Evolutionary conservation across 2,797 vertebrate genomes (phyloP).

Genomic region (Enteromius mattozi): DNA sequence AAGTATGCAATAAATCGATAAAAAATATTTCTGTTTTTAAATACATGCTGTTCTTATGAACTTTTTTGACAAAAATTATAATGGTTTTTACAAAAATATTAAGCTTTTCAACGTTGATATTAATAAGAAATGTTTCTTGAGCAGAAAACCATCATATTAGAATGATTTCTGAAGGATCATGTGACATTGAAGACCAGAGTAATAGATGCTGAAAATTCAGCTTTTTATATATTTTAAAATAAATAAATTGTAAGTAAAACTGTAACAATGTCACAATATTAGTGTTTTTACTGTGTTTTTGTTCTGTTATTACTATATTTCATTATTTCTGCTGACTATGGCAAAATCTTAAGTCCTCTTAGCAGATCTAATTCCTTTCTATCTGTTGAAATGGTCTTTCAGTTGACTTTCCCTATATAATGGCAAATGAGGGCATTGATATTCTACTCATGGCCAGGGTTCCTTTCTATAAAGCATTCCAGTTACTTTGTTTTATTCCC

Average conservation of each 20-base stretch:
- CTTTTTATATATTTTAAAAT: background rate
- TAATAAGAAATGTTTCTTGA: background rate
- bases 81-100: background rate
- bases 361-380: background rate
- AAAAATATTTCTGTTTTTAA: background rate
- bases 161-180: background rate
- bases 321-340: background rate
- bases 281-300: background rate
- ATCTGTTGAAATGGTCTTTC: background rate
- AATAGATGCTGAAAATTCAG: background rate
- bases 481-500: conserved; percentile 19
- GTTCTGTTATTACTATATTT: background rate
- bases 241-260: background rate
- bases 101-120: background rate
- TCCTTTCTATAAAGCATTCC: conserved; percentile 42
- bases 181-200: background rate
- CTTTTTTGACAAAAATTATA: background rate
- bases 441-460: conserved; percentile 35
- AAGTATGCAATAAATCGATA: background rate
- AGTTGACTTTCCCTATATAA: background rate
- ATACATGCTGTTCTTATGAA: background rate
- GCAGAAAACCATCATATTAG: background rate
- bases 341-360: background rate
- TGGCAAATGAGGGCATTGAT: conserved; percentile 12
- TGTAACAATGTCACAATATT: background rate